Evolutionary conservation across 2,888 invertebrate genomes (phyloP), one percentile per base, ranked within the genome.

Genomic region (Pseudococcus viburni): DNA sequence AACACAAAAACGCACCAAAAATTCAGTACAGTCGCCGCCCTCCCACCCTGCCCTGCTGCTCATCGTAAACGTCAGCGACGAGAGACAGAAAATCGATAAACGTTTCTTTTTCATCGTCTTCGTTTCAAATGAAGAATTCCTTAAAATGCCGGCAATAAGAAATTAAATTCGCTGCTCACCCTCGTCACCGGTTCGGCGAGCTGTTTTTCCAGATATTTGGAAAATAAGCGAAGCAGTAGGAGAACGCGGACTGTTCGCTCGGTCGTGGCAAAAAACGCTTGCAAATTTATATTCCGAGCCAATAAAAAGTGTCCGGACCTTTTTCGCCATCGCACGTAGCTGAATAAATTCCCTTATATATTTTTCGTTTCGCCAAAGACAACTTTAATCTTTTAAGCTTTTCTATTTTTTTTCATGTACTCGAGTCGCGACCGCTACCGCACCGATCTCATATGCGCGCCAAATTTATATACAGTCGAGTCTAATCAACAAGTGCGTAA

Each of bases 121-220:
- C 68, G 68, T 68, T 68, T 42, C 26, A 68, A 68, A 68, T 68
- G 68, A 68, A 68, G 68, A 68, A 68, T 68, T 22, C 68, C 68
- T 68, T 68, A 68, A 68, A 68, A 68, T 68, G 68, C 68, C 68
- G 22, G 19, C 68, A 68, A 64, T 68, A 68, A 68, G 68, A 68
- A 68, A 68, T 68, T 68, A 68, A 68, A 68, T 68, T 68, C 68
- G 68, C 68, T 55, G 17, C 55, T n/a, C 42, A 15, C 55, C 55
- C n/a, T 55, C 55, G n/a, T 55, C 55, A 7, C 51, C 64, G n/a
- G 5, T 8, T 64, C 22, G 22, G 64, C 19, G 11, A 9, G n/a
- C n/a, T 55, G 55, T n/a, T 55, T 55, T n/a, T 17, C 55, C 55
- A 55, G 55, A 7, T n/a, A 55, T 55, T 55, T 6, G 55, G 15